Base-by-base conservation (phyloP, 2,797 vertebrate genomes). In the Parambassis ranga region DNA sequence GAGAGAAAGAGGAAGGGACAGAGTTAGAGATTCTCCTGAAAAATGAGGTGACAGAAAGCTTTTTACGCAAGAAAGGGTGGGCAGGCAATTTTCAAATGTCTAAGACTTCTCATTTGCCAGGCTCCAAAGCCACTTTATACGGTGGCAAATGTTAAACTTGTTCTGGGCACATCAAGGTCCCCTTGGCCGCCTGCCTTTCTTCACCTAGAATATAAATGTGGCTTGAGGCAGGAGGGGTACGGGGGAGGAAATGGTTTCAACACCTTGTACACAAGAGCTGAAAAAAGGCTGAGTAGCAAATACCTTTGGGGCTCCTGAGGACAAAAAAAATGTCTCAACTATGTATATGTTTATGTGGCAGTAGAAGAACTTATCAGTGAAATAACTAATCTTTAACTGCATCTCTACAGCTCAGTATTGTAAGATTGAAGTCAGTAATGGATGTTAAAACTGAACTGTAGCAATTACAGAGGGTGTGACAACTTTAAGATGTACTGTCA, bases 11-110 rank as follows among this genome's bases (percentile, higher is more conserved):
- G 13, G 7, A 46, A 36, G 22, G n/a, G 47, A 44, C 1, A 18
- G 10, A 55, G 35, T 41, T 50, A 57, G 37, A 71, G 63, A 74
- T 69, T 70, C 62, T 59, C 47, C 74, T 82, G 75, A 88, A 87
- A 89, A 89, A 89, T 83, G 63, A 87, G 75, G 80, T 82, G 86
- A 84, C 81, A 81, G 75, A 82, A 83, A 87, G 82, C 80, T 81
- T 87, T 85, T 87, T 87, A 83, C 38, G 56, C 67, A 60, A 49
- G 56, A 66, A 65, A 75, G 68, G 72, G 66, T 66, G 77, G 80
- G 73, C 62, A 77, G 75, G 75, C 81, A 87, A 87, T 87, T 85
- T 87, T 84, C 73, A 87, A 87, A 89, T 65, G 79, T 87, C 81
- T 85, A 69, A 60, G 79, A 53, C 79, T 86, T 85, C 84, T 86